phyloP scores from a whole-genome alignment of 64 coral and sea anemone genomes.

The Montipora foliosa region DNA sequence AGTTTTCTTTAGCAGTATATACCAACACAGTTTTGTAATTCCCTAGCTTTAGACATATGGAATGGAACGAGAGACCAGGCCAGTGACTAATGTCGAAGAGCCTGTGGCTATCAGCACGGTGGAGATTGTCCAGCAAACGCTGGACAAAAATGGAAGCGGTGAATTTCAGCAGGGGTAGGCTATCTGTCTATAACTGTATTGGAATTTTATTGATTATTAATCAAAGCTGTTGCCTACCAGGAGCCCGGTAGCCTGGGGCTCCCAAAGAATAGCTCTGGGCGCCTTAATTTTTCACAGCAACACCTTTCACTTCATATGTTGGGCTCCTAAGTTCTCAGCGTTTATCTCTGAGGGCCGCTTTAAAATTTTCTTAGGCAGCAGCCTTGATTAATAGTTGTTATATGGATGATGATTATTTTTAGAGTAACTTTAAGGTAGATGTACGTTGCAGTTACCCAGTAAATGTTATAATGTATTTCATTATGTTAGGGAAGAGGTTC shows the following conservation, averaged over 20 bases:
- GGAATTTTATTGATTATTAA: slow-evolving; percentile 22
- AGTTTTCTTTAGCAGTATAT: not conserved
- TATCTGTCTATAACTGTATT: slow-evolving; percentile 6
- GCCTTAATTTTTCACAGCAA: too few relatives aligned
- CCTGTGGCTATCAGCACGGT: not conserved
- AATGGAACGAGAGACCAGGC: not conserved
- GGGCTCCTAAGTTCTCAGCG: too few relatives aligned
- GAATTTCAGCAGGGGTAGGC: slow-evolving; percentile 19
- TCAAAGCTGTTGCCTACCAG: not conserved
- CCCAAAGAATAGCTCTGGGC: too few relatives aligned
- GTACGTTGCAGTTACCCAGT: not conserved
- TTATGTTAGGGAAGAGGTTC: slow-evolving; percentile 5
- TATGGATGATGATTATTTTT: not conserved
- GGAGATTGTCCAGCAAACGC: not conserved
- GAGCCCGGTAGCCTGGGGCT: too few relatives aligned
- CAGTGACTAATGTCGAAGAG: not conserved
- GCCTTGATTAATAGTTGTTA: too few relatives aligned
- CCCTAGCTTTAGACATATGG: slow-evolving; percentile 3
- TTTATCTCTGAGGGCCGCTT: too few relatives aligned
- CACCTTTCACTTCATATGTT: too few relatives aligned
- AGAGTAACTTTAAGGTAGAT: slow-evolving; percentile 1
- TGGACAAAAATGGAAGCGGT: slow-evolving; percentile 14
- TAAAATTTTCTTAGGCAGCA: too few relatives aligned
- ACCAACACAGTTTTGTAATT: slow-evolving; percentile 7
- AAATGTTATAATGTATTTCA: not conserved